A percentile compares a stretch with the other conserved stretches of the same genome.
Conservation (phyloP, 2,888 invertebrate species). For the Megaustenia siamemsis region DNA sequence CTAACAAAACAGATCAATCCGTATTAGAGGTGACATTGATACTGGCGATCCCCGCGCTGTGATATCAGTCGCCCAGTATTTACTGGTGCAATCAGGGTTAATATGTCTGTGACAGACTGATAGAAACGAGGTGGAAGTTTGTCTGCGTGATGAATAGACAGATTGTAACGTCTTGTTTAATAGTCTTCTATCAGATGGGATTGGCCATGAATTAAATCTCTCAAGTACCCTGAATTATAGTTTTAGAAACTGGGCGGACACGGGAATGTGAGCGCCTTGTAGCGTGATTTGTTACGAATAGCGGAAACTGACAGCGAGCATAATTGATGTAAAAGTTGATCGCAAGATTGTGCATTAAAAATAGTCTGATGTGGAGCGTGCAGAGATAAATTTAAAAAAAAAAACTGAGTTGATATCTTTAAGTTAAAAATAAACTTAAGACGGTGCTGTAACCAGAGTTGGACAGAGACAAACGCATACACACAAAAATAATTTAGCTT, state of each 20-base stretch:
- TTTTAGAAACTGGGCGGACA: background rate
- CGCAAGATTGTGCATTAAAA: too few relatives aligned
- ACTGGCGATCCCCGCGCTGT: background rate
- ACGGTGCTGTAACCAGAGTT: too few relatives aligned
- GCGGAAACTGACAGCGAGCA: too few relatives aligned
- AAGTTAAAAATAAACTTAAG: too few relatives aligned
- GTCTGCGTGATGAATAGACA: background rate
- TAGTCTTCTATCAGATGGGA: background rate
- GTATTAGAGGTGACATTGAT: slow-evolving; percentile 12
- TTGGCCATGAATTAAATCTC: background rate
- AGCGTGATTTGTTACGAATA: too few relatives aligned
- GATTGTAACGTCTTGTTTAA: background rate
- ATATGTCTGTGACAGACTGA: background rate
- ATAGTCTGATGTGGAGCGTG: too few relatives aligned
- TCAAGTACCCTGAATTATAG: background rate
- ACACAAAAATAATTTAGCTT: too few relatives aligned
- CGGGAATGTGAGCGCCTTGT: too few relatives aligned
- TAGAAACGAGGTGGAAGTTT: background rate
- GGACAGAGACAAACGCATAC: too few relatives aligned
- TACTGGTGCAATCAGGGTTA: background rate
- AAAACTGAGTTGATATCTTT: too few relatives aligned
- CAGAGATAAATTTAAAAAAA: too few relatives aligned
- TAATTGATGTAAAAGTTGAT: too few relatives aligned
- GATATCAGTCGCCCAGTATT: background rate
- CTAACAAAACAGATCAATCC: background rate